These are phyloP conservation scores for Drosophila helvetica DNA, from an alignment of 2,888 invertebrate species.

Conservation along the genomic window DNA sequence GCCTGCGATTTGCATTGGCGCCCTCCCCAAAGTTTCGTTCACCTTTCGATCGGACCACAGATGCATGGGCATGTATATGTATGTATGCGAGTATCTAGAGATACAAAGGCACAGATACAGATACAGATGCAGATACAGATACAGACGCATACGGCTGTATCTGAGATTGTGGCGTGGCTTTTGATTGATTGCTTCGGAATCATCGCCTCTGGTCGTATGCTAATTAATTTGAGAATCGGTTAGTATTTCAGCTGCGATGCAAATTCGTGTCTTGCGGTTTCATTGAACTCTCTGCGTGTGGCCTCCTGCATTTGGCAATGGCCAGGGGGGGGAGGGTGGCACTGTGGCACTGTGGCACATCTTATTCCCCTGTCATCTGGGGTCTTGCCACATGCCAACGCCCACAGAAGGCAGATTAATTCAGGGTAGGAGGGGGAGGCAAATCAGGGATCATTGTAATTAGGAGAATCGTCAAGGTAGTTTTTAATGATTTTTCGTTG, in stretches of 20 bases:
- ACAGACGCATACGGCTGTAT: too few relatives aligned
- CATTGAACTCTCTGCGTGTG: background rate
- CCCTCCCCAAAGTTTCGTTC: background rate
- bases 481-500: background rate
- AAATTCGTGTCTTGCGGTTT: background rate
- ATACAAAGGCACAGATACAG: background rate
- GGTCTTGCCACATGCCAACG: too few relatives aligned
- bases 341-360: too few relatives aligned
- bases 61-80: too few relatives aligned
- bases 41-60: background rate
- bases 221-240: background rate
- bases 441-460: background rate
- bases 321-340: background rate
- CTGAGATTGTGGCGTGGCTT: background rate
- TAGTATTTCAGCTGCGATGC: background rate
- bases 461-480: slow-evolving; percentile 1
- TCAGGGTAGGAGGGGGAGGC: background rate
- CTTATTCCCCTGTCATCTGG: too few relatives aligned
- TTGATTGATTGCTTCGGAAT: background rate
- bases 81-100: too few relatives aligned
- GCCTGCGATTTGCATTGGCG: background rate
- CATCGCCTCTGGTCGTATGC: background rate
- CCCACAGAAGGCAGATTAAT: background rate
- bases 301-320: background rate
- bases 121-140: too few relatives aligned